Evolutionary conservation across 2,797 vertebrate genomes (phyloP).

Genomic region (Oophaga sylvatica): DNA sequence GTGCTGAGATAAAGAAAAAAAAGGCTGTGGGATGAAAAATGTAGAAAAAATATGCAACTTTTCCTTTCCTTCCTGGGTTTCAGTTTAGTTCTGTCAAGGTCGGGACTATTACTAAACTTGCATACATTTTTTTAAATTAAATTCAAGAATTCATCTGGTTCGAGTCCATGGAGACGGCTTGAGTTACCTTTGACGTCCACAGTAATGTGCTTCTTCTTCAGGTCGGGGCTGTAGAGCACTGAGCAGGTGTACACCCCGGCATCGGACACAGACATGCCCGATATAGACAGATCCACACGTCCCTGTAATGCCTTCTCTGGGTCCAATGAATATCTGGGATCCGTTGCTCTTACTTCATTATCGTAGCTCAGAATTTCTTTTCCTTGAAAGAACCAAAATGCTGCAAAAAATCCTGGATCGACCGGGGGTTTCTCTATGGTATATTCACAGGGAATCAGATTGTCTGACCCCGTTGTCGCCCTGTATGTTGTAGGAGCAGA

Average conservation of each 20-base stretch:
- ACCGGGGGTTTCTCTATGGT: conserved; percentile 1
- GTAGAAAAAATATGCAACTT: too few species aligned
- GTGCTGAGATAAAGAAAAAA: too few species aligned
- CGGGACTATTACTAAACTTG: too few species aligned
- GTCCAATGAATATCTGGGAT: conserved; percentile 13
- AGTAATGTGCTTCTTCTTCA: not conserved
- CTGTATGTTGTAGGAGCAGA: not conserved
- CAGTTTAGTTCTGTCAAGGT: too few species aligned
- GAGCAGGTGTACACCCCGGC: conserved; percentile 3
- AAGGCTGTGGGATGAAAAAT: too few species aligned
- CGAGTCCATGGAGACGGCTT: not conserved
- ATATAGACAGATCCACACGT: not conserved
- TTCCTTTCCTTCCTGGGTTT: too few species aligned
- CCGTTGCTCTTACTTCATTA: not conserved
- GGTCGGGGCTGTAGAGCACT: not conserved
- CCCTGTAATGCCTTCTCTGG: not conserved
- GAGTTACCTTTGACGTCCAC: not conserved
- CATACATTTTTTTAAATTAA: too few species aligned
- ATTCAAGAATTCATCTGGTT: too few species aligned
- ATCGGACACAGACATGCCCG: not conserved
- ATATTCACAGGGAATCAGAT: conserved; percentile 11
- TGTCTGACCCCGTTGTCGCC: not conserved
- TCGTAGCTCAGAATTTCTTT: not conserved
- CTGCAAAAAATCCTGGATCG: not conserved
- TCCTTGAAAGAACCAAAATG: not conserved